Evolutionary conservation across 1,140 invertebrate species (phyloP).

Genomic region (Zaprionus taronus): DNA sequence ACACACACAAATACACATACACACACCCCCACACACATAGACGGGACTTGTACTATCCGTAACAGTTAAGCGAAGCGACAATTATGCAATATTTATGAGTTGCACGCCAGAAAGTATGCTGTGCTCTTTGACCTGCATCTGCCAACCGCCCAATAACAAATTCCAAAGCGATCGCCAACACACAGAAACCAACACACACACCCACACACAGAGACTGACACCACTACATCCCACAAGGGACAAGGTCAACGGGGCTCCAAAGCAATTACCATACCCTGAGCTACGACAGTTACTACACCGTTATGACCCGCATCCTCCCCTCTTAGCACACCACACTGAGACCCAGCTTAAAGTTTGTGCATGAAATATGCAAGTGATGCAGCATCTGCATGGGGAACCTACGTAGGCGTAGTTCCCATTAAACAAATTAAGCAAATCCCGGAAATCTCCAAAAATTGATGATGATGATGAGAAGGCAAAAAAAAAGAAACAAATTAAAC

Average conservation of each 20-base stretch:
- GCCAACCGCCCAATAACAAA: conserved; percentile 44
- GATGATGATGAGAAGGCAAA: neutral
- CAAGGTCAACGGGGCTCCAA: conserved; percentile 41
- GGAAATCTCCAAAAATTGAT: conserved; percentile 10
- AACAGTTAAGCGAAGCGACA: conserved; percentile 55
- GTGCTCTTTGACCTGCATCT: conserved; percentile 59
- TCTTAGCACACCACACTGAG: neutral
- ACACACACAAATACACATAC: conserved; percentile 29
- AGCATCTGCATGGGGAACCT: neutral
- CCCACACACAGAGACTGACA: neutral
- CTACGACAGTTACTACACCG: conserved; percentile 13
- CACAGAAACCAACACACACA: conserved; percentile 3
- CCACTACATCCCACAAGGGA: conserved; percentile 3
- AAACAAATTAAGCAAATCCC: conserved; percentile 45
- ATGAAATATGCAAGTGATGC: conserved; percentile 6
- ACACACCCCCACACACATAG: conserved; percentile 17
- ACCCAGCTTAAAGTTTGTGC: conserved; percentile 35
- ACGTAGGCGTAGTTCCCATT: conserved; percentile 34
- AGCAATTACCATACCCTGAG: conserved; percentile 26
- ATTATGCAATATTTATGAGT: conserved; percentile 78
- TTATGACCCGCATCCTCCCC: neutral
- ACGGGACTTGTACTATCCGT: neutral
- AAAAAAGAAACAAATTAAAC: conserved; percentile 37
- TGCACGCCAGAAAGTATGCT: conserved; percentile 62
- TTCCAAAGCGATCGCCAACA: conserved; percentile 36